phyloP scores from a whole-genome alignment of 2,797 vertebrate species.

The Scyliorhinus canicula region DNA sequence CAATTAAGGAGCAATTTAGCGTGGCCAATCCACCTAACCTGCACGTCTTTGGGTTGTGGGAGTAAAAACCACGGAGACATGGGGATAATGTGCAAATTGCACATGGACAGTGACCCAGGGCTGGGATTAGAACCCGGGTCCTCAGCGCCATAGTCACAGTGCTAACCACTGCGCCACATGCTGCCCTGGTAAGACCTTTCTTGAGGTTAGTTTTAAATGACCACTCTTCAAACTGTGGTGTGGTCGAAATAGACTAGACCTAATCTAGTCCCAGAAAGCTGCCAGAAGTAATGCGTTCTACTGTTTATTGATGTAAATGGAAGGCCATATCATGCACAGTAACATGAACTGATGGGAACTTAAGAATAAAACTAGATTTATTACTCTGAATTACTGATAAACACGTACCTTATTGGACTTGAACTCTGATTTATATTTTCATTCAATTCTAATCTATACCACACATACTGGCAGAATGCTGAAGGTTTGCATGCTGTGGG shows the following conservation, averaged over 20 bases:
- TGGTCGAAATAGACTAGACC: neutral
- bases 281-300: neutral
- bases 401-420: neutral
- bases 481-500: neutral
- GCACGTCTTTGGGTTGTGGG: no score
- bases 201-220: neutral
- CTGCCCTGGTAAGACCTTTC: neutral
- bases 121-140: no score
- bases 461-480: neutral
- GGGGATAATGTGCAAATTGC: no score
- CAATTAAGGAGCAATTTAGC: no score
- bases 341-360: neutral
- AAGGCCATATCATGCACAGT: neutral
- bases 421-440: neutral
- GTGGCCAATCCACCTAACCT: no score
- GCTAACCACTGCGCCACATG: no score
- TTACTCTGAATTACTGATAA: neutral
- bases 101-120: no score
- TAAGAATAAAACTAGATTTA: neutral
- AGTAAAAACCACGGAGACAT: no score
- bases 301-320: neutral
- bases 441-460: neutral
- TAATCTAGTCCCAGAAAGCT: neutral
- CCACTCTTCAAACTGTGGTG: neutral
- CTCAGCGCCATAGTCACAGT: no score